Evolutionary conservation across 2,888 invertebrate species (phyloP), one percentile per base, ranked within the genome.

Genomic region (Criorhina ranunculi): DNA sequence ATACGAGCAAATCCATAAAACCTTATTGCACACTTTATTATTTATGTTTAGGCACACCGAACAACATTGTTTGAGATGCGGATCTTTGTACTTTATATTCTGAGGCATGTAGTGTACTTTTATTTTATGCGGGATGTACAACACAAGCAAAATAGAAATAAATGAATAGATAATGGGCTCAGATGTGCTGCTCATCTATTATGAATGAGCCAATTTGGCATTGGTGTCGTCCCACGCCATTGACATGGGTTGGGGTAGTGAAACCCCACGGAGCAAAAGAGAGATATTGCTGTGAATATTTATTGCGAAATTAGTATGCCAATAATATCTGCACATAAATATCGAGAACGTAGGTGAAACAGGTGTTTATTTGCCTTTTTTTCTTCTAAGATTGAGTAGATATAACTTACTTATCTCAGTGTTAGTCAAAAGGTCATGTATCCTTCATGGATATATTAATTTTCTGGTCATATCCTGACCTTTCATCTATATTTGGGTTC

Each of bases 111-210:
- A 33, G 51, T 12, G 66, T 51, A 19, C 33, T 33, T 53, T 64
- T 53, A 15, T 60, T 51, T 60, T 51, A 31, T 62, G 19, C 37
- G 24, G 19, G 15, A 12, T 8, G 37, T n/a, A 53, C 24, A 69
- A 55, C 5, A 44, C 8, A 57, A 67, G 60, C n/a, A 60, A 77
- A 66, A 79, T 73, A 69, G 57, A 79, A 69, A 75, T 77, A 75
- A 79, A 75, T 83, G 79, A 79, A 83, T 75, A 69, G 69, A 57
- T 79, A 83, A 79, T 83, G 79, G 62, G 44, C 49, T 75, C 67
- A 57, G 55, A 79, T 83, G 67, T 69, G 64, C 24, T 51, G 49
- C 73, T 69, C 79, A 83, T 79, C 79, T 67, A 69, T 79, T 64
- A 73, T 83, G 67, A 69, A 79, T 83, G 64, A 75, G 29, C 67